Base-by-base conservation (phyloP, 1,140 invertebrate genomes). In the Lanistes nyassanus region DNA sequence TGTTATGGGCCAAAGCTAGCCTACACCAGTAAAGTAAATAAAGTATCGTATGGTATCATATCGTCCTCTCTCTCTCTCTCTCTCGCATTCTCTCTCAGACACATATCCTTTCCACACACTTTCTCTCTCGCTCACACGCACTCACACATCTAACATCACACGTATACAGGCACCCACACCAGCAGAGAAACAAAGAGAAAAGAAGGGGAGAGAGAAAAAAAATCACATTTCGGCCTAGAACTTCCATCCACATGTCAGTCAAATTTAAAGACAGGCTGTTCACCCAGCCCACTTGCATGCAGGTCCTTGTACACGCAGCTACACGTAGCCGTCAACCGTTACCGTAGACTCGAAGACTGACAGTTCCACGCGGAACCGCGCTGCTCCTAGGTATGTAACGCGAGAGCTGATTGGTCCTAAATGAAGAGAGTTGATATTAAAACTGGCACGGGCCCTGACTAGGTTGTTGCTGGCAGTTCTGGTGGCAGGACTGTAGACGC, bases 401-500 rank as follows among this genome's bases (percentile, higher is more conserved):
- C 67, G 39, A 9, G n/a, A 39, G 26, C 23, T 29, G 47, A 69
- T 69, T 69, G 67, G 67, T 9, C 39, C n/a, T 29, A 47, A 21
- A 21, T 23, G n/a, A 53, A 53, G 16, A 39, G 29, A n/a, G 47
- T 39, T 47, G 37, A 53, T 29, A 53, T 69, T 69, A 69, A 69
- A 69, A 69, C 67, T 69, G 67, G 67, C 39, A 69, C 39, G 13
- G 42, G 4, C 26, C 3, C 23, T 11, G 3, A 47, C n/a, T 11
- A 51, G 42, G 67, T 34, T 31, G 67, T 53, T 69, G 67, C 67
- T 51, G 67, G 67, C 67, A 69, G 67, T 69, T 69, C 67, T 69
- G 67, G 56, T 69, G 67, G 65, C 13, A 29, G 39, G 29, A 69
- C 37, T 47, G 67, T 47, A 34, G 67, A 31, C 29, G n/a, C 56